Percentiles rank a stretch among this genome's conserved stretches.
phyloP scores from a whole-genome alignment of 2,797 vertebrate species.

The Acrossocheilus fasciatus region DNA sequence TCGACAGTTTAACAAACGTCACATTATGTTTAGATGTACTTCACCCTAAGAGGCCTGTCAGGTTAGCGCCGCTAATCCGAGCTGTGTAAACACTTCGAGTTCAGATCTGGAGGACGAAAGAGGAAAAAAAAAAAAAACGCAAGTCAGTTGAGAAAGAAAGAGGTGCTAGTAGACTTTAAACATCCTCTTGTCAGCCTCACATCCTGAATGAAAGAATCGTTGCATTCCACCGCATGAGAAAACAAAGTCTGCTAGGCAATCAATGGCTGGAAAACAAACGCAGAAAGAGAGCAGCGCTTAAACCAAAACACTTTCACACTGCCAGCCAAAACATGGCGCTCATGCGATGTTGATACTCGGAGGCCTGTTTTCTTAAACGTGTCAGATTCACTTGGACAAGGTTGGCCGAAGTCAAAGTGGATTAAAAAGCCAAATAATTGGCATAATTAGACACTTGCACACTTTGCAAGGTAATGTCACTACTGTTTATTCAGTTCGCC shows the following conservation, averaged over 20 bases:
- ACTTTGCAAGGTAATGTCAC: neutral
- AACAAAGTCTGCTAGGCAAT: conserved; percentile 45
- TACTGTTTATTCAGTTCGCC: neutral
- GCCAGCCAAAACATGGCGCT: conserved; percentile 47
- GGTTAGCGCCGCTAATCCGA: conserved; percentile 52
- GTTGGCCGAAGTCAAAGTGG: neutral
- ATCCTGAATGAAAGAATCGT: conserved; percentile 50
- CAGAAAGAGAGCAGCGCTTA: conserved; percentile 38
- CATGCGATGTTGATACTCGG: conserved; percentile 11
- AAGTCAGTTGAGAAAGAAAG: conserved; percentile 7
- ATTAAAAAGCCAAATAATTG: neutral
- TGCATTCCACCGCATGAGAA: conserved; percentile 45
- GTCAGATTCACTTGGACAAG: neutral
- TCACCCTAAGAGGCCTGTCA: conserved; percentile 41
- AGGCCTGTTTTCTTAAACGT: neutral
- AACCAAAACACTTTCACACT: conserved; percentile 41
- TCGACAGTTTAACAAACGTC: conserved; percentile 54
- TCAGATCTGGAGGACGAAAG: neutral
- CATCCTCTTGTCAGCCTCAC: conserved; percentile 49
- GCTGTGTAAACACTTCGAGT: conserved; percentile 43
- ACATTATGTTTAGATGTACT: conserved; percentile 52
- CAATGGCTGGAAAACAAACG: conserved; percentile 52
- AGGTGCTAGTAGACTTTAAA: conserved; percentile 43
- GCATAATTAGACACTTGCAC: neutral
- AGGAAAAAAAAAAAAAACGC: neutral